Conservation (phyloP, 2,888 invertebrate species). For the Acanthosepion pharaonis region DNA sequence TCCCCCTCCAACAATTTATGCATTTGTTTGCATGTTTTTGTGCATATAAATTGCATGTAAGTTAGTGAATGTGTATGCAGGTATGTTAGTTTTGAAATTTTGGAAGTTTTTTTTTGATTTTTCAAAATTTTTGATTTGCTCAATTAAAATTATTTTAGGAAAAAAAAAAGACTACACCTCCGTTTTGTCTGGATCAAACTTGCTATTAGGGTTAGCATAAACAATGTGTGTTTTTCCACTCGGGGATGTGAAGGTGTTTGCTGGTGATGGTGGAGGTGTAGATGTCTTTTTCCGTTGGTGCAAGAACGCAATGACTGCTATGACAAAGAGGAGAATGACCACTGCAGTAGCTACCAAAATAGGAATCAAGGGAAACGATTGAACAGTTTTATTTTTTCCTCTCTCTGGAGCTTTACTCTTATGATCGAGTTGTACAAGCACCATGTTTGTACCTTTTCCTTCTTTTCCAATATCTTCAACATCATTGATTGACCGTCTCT, state of each 20-base stretch:
- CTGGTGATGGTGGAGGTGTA: conserved; percentile 65
- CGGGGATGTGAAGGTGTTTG: conserved; percentile 63
- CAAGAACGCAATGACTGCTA: conserved; percentile 61
- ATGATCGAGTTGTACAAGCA: conserved; percentile 58
- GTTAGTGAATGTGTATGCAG: not conserved
- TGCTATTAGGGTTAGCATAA: conserved; percentile 49
- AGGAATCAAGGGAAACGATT: conserved; percentile 58
- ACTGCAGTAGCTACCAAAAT: conserved; percentile 62
- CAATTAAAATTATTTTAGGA: not conserved
- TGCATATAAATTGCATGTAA: not conserved
- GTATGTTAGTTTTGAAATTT: not conserved
- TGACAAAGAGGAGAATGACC: conserved; percentile 57
- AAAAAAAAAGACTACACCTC: conserved; percentile 53
- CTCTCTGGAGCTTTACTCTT: conserved; percentile 54
- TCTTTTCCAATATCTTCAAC: conserved; percentile 57
- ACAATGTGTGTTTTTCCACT: conserved; percentile 54
- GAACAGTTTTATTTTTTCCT: conserved; percentile 54
- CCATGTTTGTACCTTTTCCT: conserved; percentile 69
- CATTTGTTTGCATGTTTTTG: not conserved
- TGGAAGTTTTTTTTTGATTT: not conserved
- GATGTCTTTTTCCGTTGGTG: conserved; percentile 61
- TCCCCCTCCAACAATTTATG: not conserved
- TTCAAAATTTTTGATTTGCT: not conserved
- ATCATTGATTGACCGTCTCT: conserved; percentile 58
- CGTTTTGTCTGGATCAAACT: conserved; percentile 52